Percentiles rank a stretch among this genome's conserved stretches.
These are phyloP conservation scores for Labeo catla DNA, from an alignment of 2,113 vertebrate genomes.

Conservation along the genomic window DNA sequence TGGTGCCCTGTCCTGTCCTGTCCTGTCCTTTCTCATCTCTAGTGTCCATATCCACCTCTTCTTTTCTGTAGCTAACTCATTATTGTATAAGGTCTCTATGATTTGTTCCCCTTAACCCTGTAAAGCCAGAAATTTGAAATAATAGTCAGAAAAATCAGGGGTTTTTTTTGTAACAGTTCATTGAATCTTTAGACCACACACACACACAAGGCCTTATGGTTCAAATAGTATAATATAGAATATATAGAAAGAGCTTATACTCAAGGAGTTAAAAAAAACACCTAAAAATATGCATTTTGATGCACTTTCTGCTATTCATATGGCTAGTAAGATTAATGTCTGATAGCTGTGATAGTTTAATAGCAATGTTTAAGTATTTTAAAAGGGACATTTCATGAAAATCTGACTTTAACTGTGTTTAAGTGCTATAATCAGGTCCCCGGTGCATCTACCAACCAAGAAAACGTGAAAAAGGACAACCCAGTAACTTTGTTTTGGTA, in stretches of 20 bases:
- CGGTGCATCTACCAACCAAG: no score
- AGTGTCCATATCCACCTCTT: background rate
- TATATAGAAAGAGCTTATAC: background rate
- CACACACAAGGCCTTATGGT: background rate
- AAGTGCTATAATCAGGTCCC: no score
- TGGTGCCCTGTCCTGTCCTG: conserved; percentile 4
- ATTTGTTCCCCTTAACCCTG: background rate
- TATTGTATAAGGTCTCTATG: background rate
- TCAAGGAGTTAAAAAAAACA: background rate
- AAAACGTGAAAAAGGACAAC: no score
- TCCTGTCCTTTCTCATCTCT: conserved; percentile 13
- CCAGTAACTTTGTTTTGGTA: no score
- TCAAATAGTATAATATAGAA: background rate
- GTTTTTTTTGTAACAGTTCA: background rate
- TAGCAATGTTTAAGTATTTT: background rate
- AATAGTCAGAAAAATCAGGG: background rate
- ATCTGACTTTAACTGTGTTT: no score
- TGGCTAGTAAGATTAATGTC: background rate
- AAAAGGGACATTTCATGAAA: no score
- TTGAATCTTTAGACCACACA: background rate
- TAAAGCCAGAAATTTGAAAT: background rate
- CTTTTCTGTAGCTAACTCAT: background rate
- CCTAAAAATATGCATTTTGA: background rate
- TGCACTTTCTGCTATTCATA: background rate
- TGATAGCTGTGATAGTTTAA: background rate